Evolutionary conservation across 2,888 invertebrate genomes (phyloP).

Genomic region (Patella depressa): DNA sequence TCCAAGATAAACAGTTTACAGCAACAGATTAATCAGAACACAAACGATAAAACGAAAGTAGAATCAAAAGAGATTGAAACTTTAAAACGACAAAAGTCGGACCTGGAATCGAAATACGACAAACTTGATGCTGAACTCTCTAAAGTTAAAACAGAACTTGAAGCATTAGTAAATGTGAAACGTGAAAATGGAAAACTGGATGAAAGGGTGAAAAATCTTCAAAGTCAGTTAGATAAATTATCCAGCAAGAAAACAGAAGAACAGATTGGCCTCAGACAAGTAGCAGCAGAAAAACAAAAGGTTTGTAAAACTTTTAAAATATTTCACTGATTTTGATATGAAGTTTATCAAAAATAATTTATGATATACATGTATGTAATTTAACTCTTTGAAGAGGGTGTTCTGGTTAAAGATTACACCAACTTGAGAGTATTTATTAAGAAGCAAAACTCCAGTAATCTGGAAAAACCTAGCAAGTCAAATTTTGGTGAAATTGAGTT

Average conservation of each 20-base stretch:
- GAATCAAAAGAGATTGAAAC: conserved; percentile 25
- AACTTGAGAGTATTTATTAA: too few species aligned
- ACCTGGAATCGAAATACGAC: conserved; percentile 30
- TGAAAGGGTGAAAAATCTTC: conserved; percentile 49
- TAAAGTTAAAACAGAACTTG: conserved; percentile 53
- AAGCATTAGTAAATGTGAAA: conserved; percentile 28
- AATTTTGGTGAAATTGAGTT: too few species aligned
- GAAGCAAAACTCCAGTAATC: too few species aligned
- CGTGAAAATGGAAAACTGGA: conserved; percentile 27
- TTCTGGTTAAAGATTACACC: too few species aligned
- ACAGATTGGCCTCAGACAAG: neutral
- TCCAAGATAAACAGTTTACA: conserved; percentile 66
- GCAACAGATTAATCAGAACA: conserved; percentile 30
- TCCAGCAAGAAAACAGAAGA: conserved; percentile 22
- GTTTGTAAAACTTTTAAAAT: neutral
- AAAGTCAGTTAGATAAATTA: conserved; percentile 49
- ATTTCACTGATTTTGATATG: too few species aligned
- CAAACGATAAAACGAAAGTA: conserved; percentile 29
- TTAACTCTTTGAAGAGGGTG: too few species aligned
- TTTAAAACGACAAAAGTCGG: conserved; percentile 34
- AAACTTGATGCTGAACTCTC: conserved; percentile 32
- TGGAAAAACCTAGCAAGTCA: too few species aligned
- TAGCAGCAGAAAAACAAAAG: neutral
- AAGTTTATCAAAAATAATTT: too few species aligned
- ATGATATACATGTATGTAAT: too few species aligned